Base-by-base conservation (phyloP, 2,113 vertebrate species). In the Neoarius graeffei region DNA sequence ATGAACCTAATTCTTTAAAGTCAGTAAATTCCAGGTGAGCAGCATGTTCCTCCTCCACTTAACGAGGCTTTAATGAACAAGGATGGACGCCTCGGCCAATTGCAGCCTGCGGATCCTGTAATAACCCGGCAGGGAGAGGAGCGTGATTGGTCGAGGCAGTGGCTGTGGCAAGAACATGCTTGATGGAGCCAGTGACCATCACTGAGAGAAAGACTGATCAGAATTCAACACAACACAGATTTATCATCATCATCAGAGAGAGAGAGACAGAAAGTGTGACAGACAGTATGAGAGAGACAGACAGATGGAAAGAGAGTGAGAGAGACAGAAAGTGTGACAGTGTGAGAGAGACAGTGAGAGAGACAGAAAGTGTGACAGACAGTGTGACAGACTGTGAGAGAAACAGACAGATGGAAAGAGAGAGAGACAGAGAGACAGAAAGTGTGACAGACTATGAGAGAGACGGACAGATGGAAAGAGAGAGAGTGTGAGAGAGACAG, bases 121-220 rank as follows among this genome's bases (percentile, higher is more conserved):
- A 95, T 94, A 93, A 93, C 88, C 93, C 91, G 93, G 94, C 93
- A 93, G 91, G 91, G 91, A 94, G 92, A 93, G 54, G 79, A 88
- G 62, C 62, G 79, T 93, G 94, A 94, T 95, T 95, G 93, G 93
- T 90, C 85, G 85, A 91, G 2, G 91, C 93, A 94, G 92, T 88
- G 92, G 91, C 93, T 42, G 92, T 93, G 92, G 93, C 92, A 95
- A 95, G 94, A 93, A 93, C 94, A 94, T 90, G 59, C 92, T 85
- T 92, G 93, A 93, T 94, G 90, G 92, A 93, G 87, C 92, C 92
- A 84, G 86, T 94, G 94, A 95, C 94, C 93, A 90, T 93, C 90
- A 89, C 92, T 93, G 94, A 95, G 91, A 90, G 93, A 92, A 92
- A 93, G 93, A 95, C 93, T 94, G 94, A 95, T 95, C 92, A 67